Base-by-base conservation (phyloP, 2,888 invertebrate genomes). In the Xestia c-nigrum region DNA sequence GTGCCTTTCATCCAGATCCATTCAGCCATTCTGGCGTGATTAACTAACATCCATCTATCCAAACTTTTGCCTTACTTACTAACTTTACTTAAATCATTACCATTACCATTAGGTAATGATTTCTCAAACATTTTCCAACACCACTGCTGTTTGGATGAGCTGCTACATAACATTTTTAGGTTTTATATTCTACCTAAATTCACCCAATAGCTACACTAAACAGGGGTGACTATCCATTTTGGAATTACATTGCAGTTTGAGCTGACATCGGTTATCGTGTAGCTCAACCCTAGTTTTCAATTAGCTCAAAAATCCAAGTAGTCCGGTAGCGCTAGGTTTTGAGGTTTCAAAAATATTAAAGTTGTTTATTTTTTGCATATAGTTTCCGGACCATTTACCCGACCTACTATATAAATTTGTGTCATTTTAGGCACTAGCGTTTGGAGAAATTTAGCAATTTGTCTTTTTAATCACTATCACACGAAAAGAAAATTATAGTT, bases 291-390 rank as follows among this genome's bases (percentile, higher is more conserved):
- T 67, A 16, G 19, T 50, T 31, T 31, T 21, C 6, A 10, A 71
- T 52, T 16, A 71, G n/a, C 76, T 59, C 47, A 69, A 79, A n/a
- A 16, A 40, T n/a, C 21, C 14, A n/a, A 16, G 4, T n/a, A n/a
- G n/a, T n/a, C n/a, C n/a, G n/a, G n/a, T n/a, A n/a, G n/a, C n/a
- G n/a, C n/a, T n/a, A n/a, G n/a, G n/a, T n/a, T n/a, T n/a, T n/a
- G n/a, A n/a, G n/a, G n/a, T n/a, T n/a, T n/a, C n/a, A n/a, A n/a
- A n/a, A n/a, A n/a, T n/a, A n/a, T n/a, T n/a, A n/a, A n/a, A n/a
- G n/a, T n/a, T n/a, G n/a, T n/a, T n/a, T n/a, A n/a, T n/a, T n/a
- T n/a, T n/a, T n/a, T n/a, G n/a, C n/a, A n/a, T n/a, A n/a, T n/a
- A n/a, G n/a, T n/a, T n/a, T n/a, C n/a, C n/a, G n/a, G n/a, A n/a